Base-by-base conservation (phyloP, 2,797 vertebrate genomes). In the Hippopotamyrus pictus region DNA sequence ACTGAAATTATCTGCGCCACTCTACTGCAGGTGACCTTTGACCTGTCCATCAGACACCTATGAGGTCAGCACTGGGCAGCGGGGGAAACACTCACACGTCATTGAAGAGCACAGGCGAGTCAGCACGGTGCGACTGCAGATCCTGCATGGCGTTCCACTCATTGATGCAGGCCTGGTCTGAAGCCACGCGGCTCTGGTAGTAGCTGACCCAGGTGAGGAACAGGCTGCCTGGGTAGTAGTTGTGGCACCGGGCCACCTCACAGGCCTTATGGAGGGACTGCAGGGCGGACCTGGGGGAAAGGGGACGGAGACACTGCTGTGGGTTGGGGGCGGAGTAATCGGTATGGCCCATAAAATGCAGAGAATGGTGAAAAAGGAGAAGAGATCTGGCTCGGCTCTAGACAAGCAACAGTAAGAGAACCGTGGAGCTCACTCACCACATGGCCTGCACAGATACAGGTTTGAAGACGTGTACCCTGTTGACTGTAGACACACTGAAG, bases 111-210 rank as follows among this genome's bases (percentile, higher is more conserved):
- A 98, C 95, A 0, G 99, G 98, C 0, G 99, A 99, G 92, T 98
- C 97, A 0, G 98, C 97, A 0, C 98, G 98, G 92, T 99, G 97
- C 22, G 98, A 99, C 94, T 99, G 97, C 4, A 99, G 97, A 59
- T 99, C 98, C 87, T 98, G 97, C 98, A 99, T 98, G 91, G 97
- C 97, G 2, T 99, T 99, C 99, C 99, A 99, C 92, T 99, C 98
- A 0, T 99, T 99, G 95, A 99, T 95, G 1, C 97, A 99, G 0
- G 96, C 94, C 92, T 99, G 99, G 94, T 98, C 97, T 0, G 99
- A 99, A 90, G 97, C 97, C 94, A 99, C 95, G 79, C 96, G 95
- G 95, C 97, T 99, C 95, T 99, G 98, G 90, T 99, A 99, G 94
- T 99, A 99, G 95, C 98, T 99, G 94, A 99, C 96, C 99, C 99